Percentiles rank a stretch among this genome's conserved stretches.
phyloP scores from a whole-genome alignment of 2,888 invertebrate genomes.

The Lasioglossum lativentre region DNA sequence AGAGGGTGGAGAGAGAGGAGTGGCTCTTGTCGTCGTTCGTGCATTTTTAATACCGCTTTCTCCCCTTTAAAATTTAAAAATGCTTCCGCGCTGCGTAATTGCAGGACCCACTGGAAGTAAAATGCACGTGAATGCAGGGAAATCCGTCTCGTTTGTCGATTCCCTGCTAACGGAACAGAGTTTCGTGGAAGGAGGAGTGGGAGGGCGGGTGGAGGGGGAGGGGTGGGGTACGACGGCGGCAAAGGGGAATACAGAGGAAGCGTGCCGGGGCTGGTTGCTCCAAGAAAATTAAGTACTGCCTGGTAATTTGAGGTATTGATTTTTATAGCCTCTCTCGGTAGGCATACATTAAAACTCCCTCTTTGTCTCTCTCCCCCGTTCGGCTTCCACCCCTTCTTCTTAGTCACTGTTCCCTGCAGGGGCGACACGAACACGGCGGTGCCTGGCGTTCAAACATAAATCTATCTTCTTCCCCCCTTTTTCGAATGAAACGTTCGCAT shows the following conservation, averaged over 20 bases:
- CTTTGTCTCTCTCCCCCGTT: slow-evolving; percentile 72
- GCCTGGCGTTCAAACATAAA: slow-evolving; percentile 79
- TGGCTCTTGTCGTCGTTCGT: slow-evolving; percentile 59
- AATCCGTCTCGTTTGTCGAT: slow-evolving; percentile 71
- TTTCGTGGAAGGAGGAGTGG: slow-evolving; percentile 44
- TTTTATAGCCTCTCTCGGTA: slow-evolving; percentile 84
- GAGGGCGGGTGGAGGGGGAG: slow-evolving; percentile 37
- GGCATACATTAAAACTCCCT: slow-evolving; percentile 83
- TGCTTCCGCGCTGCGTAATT: slow-evolving; percentile 67
- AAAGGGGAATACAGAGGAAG: slow-evolving; percentile 60
- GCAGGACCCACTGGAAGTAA: slow-evolving; percentile 64
- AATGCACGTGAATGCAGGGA: slow-evolving; percentile 75
- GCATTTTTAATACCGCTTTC: slow-evolving; percentile 69
- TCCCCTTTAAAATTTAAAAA: slow-evolving; percentile 71
- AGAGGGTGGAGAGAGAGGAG: slow-evolving; percentile 23
- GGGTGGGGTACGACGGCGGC: slow-evolving; percentile 39
- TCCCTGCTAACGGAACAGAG: slow-evolving; percentile 60
- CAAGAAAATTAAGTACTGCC: slow-evolving; percentile 85
- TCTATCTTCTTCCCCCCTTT: slow-evolving; percentile 53
- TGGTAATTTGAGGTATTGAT: slow-evolving; percentile 85
- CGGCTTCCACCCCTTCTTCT: slow-evolving; percentile 59
- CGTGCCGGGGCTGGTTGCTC: slow-evolving; percentile 75
- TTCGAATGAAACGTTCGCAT: slow-evolving; percentile 43
- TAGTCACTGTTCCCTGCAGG: slow-evolving; percentile 73
- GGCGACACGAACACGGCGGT: slow-evolving; percentile 81